Evolutionary conservation across 2,113 vertebrate species (phyloP), one percentile per base, ranked within the genome.

Genomic region (Mystacornis crossleyi): DNA sequence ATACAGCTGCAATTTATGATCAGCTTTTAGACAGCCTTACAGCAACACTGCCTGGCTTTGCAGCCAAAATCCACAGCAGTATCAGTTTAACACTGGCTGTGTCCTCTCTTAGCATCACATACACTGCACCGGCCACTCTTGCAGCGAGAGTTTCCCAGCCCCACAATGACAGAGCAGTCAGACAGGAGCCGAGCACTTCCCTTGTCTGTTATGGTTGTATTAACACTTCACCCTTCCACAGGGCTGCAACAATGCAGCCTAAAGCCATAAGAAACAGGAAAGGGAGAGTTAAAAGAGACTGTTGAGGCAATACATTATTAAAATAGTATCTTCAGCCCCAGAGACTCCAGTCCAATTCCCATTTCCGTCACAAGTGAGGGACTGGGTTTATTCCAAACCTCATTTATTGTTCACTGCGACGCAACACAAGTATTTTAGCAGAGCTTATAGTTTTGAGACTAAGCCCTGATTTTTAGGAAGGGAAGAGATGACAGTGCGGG

Each of bases 351-450:
- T 86, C 88, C 64, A 83, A 78, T 60, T 94, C 67, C 51, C 57
- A 73, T 92, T 93, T 93, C 79, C 67, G 51, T 81, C 82, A 89
- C 61, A 83, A 93, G 47, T 48, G 43, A 96, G 81, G 58, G 66
- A 86, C 51, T 83, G 85, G 75, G 64, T 83, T 93, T 86, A 81
- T 71, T 95, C 90, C 95, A 95, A 88, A 78, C 48, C 47, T 93
- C 38, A 28, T 89, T 94, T 80, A 86, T 77, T 79, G 58, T 61
- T 88, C 71, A 50, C 26, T 85, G 66, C 8, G 0, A 90, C 62
- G 33, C 34, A 90, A 62, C 16, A 13, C 12, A 47, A 95, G 62
- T 81, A 78, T 88, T 86, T 78, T 34, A 96, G 65, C 77, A 90
- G 77, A 66, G 34, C 38, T 93, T 84, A 75, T 9, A 61, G 42